phyloP scores from a whole-genome alignment of 2,888 invertebrate species.

The Lathronympha strigana region DNA sequence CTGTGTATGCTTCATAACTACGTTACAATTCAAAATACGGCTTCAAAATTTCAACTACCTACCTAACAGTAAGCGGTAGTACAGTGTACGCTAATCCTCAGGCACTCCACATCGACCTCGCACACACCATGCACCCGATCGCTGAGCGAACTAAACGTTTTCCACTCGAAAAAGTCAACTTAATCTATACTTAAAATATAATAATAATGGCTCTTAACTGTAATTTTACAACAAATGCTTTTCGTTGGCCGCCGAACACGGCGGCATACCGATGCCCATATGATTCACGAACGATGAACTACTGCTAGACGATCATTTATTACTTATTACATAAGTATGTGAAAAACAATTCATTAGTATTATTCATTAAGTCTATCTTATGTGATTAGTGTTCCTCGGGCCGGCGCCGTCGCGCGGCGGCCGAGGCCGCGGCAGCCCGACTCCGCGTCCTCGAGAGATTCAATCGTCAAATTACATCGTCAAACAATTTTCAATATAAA shows the following conservation, averaged over 20 bases:
- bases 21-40: constrained; percentile 81
- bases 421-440: constrained; percentile 39
- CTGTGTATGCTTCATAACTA: constrained; percentile 78
- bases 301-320: constrained; percentile 76
- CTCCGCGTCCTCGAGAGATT: constrained; percentile 46
- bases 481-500: constrained; percentile 73
- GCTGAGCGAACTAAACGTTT: constrained; percentile 79
- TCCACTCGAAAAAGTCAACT: constrained; percentile 83
- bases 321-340: constrained; percentile 81
- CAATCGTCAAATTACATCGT: constrained; percentile 56
- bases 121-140: constrained; percentile 80
- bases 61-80: constrained; percentile 84
- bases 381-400: constrained; percentile 60
- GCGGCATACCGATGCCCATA: constrained; percentile 61
- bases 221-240: constrained; percentile 83
- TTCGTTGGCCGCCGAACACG: constrained; percentile 79
- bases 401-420: constrained; percentile 41
- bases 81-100: constrained; percentile 81
- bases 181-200: constrained; percentile 82
- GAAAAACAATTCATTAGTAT: constrained; percentile 76
- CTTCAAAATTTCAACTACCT: constrained; percentile 83
- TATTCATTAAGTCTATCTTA: constrained; percentile 68
- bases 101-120: constrained; percentile 82
- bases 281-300: constrained; percentile 69
- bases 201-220: constrained; percentile 83